Conservation (phyloP, 2,797 vertebrate species). For the Labroides dimidiatus region DNA sequence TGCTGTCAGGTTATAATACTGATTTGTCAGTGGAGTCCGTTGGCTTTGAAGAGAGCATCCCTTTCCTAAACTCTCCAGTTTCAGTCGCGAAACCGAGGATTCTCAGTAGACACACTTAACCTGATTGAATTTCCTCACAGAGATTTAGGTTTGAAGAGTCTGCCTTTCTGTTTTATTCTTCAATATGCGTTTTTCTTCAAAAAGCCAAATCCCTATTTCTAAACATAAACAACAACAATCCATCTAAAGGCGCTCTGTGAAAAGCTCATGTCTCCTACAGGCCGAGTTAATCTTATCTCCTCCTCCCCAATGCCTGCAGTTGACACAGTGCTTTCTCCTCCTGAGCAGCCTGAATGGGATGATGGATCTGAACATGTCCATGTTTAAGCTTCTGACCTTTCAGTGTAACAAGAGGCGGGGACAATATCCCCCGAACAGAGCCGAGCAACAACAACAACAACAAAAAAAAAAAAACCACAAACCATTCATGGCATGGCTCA, state of each 20-base stretch:
- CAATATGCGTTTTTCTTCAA: neutral
- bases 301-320: constrained; percentile 6
- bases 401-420: constrained; percentile 36
- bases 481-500: constrained; percentile 32
- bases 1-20: no score
- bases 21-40: no score
- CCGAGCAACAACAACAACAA: constrained; percentile 27
- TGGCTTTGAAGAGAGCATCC: no score
- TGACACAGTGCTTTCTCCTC: constrained; percentile 19
- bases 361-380: constrained; percentile 32
- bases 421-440: constrained; percentile 34
- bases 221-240: neutral
- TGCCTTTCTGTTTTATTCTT: neutral
- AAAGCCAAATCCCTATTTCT: neutral
- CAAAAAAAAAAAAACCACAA: constrained; percentile 37
- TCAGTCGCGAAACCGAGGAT: no score
- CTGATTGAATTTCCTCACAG: no score
- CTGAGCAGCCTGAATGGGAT: constrained; percentile 9
- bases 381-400: constrained; percentile 58
- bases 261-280: neutral
- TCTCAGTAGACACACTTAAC: no score
- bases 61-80: no score
- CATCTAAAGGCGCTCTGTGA: neutral
- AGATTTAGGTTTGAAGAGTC: no score
- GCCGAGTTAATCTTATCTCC: neutral